Conservation (phyloP, 2,797 vertebrate species). For the Sebastes hubbsi region DNA sequence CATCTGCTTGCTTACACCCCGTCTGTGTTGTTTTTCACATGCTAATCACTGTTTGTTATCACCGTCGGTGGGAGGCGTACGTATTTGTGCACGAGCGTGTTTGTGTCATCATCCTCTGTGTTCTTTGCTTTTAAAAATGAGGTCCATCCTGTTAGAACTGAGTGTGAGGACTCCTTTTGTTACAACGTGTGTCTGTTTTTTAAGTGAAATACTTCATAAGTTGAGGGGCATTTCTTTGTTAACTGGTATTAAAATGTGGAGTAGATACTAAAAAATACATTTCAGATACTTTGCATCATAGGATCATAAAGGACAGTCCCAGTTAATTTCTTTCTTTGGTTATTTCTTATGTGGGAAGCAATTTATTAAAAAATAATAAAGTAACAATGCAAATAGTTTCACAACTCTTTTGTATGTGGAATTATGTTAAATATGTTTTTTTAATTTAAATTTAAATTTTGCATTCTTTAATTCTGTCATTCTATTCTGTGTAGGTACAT, state of each 20-base stretch:
- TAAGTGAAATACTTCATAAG: constrained; percentile 7
- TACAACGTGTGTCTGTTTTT: background rate
- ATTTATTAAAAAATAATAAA: background rate
- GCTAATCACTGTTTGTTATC: constrained; percentile 83
- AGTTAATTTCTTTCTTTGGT: background rate
- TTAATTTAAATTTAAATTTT: too few relatives aligned
- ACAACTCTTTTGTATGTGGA: background rate
- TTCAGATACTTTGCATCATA: background rate
- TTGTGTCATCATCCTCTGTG: constrained; percentile 53
- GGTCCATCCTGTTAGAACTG: constrained; percentile 24
- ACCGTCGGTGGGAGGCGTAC: constrained; percentile 70
- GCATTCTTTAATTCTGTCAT: too few relatives aligned
- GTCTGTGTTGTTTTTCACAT: constrained; percentile 80
- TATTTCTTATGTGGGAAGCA: background rate
- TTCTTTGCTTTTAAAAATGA: constrained; percentile 48
- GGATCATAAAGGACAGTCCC: background rate
- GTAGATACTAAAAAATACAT: background rate
- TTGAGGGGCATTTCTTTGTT: background rate
- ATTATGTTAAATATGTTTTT: background rate
- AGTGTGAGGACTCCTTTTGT: constrained; percentile 2
- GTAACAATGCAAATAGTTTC: background rate
- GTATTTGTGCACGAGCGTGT: constrained; percentile 53
- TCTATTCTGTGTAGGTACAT: too few relatives aligned
- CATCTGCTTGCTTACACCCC: constrained; percentile 75
- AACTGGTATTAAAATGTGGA: background rate